Evolutionary conservation across 30 jellyfish, hydroid and myxozoan species (phyloP), one percentile per base, ranked within the genome.

Genomic region (Kudoa iwatai): DNA sequence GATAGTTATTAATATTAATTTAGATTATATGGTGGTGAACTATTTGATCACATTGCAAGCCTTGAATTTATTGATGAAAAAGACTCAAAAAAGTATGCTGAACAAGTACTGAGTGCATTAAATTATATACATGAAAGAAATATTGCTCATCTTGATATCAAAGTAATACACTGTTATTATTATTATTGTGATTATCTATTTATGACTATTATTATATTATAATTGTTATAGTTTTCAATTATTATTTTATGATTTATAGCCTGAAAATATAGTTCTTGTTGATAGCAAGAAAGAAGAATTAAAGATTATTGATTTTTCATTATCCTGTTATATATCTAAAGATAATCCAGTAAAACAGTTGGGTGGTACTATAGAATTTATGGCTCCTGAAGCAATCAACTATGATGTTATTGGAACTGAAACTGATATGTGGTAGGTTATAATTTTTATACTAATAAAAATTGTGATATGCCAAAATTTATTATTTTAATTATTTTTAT

Each of bases 301-400:
- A 22, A 77, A 77, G 45, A 45, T 77, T 43, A 77, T 77, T 30
- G 96, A 77, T 49, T 77, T 77, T 62, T 87, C 88, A 12, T 56
- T 77, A 32, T 87, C 96, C 13, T 57, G 86, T 31, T 45, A 69
- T 17, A 62, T 57, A 45, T 47, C 64, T 28, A 83, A 83, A 48
- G 74, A 57, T n/a, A 84, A 63, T 30, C 25, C 77, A 20, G 36
- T 77, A 34, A 62, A 63, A 38, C 84, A 51, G 18, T 52, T 77
- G 25, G 53, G 64, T 39, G 96, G 96, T 22, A 77, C 96, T 13
- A 87, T 88, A 4, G 96, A 77, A 40, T 77, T 77, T 39, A 62
- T 50, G 66, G 96, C 88, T 3, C 96, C 96, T 2, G 96, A 77
- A 40, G 96, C 63, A 4, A 77, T 77, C 44, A 53, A 62, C 40